Conservation (phyloP, 2,888 invertebrate species). For the Tuta absoluta region DNA sequence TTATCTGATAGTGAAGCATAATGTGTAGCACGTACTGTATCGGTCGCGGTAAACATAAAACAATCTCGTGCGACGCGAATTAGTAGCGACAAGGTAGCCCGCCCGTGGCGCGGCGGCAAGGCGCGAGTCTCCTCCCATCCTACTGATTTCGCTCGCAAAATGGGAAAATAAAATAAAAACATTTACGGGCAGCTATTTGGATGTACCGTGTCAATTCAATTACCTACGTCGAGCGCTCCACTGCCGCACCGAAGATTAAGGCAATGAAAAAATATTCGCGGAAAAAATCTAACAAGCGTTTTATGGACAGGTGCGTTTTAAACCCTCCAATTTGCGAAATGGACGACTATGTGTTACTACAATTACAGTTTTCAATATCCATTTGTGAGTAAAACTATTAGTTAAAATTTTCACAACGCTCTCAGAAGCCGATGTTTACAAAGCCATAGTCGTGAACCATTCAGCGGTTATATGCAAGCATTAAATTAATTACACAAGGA, state of each 20-base stretch:
- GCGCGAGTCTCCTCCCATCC: constrained; percentile 38
- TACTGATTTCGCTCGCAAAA: constrained; percentile 37
- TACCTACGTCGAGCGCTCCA: constrained; percentile 49
- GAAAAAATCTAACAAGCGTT: constrained; percentile 54
- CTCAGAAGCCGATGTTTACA: background rate
- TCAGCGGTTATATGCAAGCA: constrained; percentile 9
- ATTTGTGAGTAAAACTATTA: constrained; percentile 1
- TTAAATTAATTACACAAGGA: constrained; percentile 17
- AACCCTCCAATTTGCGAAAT: constrained; percentile 5
- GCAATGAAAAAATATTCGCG: constrained; percentile 67
- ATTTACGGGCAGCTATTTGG: constrained; percentile 54
- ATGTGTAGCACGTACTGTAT: constrained; percentile 30
- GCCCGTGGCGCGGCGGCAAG: constrained; percentile 34
- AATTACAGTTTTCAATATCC: background rate
- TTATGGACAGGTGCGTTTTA: constrained; percentile 57
- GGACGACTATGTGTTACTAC: background rate
- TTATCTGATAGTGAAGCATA: constrained; percentile 50
- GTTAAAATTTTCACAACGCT: constrained; percentile 1
- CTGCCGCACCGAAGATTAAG: constrained; percentile 55
- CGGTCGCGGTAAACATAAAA: background rate
- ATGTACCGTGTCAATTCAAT: constrained; percentile 60
- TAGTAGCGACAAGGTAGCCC: no score
- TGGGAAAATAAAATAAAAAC: constrained; percentile 51
- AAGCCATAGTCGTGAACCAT: background rate
- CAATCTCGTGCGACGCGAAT: constrained; percentile 38